phyloP scores from a whole-genome alignment of 2,113 vertebrate species.

The Aphyosemion australe region DNA sequence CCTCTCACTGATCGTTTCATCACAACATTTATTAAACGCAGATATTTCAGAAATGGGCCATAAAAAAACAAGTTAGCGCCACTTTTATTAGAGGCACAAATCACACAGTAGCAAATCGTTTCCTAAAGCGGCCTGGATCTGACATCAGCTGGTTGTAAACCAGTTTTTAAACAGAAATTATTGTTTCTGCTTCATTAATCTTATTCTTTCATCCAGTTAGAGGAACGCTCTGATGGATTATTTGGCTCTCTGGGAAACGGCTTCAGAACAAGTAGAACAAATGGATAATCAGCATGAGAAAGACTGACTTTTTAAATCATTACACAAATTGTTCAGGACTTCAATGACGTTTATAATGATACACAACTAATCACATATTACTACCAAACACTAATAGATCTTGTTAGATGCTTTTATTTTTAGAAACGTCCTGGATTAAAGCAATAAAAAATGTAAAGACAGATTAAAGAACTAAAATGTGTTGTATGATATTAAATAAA shows the following conservation, averaged over 20 bases:
- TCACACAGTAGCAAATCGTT: background rate
- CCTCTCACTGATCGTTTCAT: slow-evolving; percentile 1
- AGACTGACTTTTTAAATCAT: background rate
- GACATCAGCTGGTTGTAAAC: background rate
- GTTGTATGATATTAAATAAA: too few species aligned
- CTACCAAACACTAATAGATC: background rate
- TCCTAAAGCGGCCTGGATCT: background rate
- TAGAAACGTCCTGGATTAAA: too few species aligned
- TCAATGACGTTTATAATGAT: background rate
- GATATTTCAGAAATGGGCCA: background rate
- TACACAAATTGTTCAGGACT: background rate
- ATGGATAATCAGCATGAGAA: background rate
- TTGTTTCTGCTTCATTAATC: background rate
- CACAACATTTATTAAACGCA: background rate
- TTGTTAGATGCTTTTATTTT: background rate
- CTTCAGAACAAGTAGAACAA: background rate
- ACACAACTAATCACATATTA: background rate
- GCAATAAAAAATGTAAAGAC: too few species aligned
- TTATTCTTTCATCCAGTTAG: background rate
- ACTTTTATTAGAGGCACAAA: background rate
- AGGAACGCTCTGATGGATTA: background rate
- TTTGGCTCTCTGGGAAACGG: background rate
- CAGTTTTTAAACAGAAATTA: background rate
- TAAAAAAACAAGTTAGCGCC: background rate
- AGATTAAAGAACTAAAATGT: too few species aligned